These are phyloP conservation scores for Betta splendens DNA, from an alignment of 2,797 vertebrate genomes.

Conservation along the genomic window DNA sequence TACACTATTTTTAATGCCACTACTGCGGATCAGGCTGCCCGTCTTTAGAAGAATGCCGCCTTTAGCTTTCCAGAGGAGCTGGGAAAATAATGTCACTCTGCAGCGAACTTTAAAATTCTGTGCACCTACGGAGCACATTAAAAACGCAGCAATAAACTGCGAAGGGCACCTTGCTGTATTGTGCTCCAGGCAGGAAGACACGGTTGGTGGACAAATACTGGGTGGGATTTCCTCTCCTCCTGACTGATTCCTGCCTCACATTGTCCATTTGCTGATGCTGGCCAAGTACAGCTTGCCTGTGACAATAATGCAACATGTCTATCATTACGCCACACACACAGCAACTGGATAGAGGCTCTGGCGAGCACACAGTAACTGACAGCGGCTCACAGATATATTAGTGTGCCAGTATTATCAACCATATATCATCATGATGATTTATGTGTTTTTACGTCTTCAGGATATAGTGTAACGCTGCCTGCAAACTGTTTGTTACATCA, in stretches of 20 bases:
- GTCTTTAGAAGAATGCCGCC: constrained; percentile 23
- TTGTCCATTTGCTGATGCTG: constrained; percentile 63
- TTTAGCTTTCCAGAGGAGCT: constrained; percentile 5
- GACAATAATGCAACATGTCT: constrained; percentile 50
- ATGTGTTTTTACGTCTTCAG: too few relatives aligned
- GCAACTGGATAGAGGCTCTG: constrained; percentile 4
- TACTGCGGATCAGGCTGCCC: constrained; percentile 46
- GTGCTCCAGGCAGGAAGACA: constrained; percentile 73
- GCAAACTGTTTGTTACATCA: too few relatives aligned
- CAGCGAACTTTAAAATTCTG: constrained; percentile 49
- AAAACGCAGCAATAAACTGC: constrained; percentile 51
- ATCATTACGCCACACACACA: constrained; percentile 27
- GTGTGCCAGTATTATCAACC: background rate
- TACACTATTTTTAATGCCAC: constrained; percentile 49
- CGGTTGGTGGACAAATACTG: constrained; percentile 72
- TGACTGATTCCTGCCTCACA: constrained; percentile 65
- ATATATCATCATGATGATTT: background rate
- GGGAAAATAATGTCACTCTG: constrained; percentile 23
- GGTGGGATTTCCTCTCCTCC: constrained; percentile 79
- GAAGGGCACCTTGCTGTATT: constrained; percentile 67
- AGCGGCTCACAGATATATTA: background rate
- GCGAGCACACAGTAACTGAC: background rate
- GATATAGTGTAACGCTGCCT: too few relatives aligned
- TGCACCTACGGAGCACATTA: constrained; percentile 42
- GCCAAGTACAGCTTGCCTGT: constrained; percentile 38